Conservation (phyloP, 2,113 vertebrate species). For the Ellobius talpinus region DNA sequence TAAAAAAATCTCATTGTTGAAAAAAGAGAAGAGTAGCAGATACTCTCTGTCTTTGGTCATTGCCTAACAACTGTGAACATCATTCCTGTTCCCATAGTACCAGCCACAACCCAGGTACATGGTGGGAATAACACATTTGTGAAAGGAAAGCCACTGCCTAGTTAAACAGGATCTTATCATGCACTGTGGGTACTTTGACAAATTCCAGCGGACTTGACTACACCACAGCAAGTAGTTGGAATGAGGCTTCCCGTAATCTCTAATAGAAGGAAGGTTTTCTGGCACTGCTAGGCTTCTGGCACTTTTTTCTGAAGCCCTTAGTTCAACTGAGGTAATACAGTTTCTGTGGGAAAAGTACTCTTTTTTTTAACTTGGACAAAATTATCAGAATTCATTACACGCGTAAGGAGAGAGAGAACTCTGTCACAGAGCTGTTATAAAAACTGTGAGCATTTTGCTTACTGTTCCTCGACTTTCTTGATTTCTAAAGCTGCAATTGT, state of each 20-base stretch:
- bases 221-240: background rate
- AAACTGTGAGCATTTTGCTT: background rate
- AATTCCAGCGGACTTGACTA: background rate
- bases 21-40: background rate
- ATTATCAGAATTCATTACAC: background rate
- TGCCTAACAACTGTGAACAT: background rate
- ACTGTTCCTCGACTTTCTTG: background rate
- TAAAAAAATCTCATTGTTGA: background rate
- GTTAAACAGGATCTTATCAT: background rate
- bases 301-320: background rate
- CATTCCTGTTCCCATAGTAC: background rate
- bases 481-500: background rate
- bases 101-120: background rate
- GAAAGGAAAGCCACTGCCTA: background rate
- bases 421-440: background rate
- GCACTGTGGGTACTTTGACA: background rate
- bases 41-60: background rate
- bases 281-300: background rate
- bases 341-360: background rate
- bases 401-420: background rate
- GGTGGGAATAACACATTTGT: background rate
- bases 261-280: background rate
- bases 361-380: background rate
- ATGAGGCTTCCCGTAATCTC: background rate
- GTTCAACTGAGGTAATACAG: background rate